These are phyloP conservation scores for Troglohyphantes excavatus DNA, from an alignment of 2,888 invertebrate species.

Conservation along the genomic window DNA sequence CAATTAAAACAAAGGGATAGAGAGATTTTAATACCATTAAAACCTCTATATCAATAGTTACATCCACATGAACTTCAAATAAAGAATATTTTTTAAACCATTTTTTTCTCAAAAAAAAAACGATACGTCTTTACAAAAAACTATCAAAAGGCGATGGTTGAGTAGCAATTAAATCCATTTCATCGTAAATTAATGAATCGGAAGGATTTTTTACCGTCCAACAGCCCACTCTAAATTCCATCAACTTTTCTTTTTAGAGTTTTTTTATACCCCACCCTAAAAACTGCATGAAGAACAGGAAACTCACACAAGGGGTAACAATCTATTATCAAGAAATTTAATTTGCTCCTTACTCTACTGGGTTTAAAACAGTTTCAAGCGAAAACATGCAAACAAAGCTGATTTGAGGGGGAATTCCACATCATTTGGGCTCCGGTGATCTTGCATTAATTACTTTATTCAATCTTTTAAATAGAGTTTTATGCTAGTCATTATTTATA, in stretches of 20 bases:
- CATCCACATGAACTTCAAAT: too few relatives aligned
- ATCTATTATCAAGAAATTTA: slow-evolving; percentile 59
- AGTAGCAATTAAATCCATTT: slow-evolving; percentile 73
- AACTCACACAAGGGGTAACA: slow-evolving; percentile 30
- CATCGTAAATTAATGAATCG: slow-evolving; percentile 71
- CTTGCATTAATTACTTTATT: slow-evolving; percentile 41
- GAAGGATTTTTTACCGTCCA: slow-evolving; percentile 40
- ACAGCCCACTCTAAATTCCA: slow-evolving; percentile 55
- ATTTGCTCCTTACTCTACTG: slow-evolving; percentile 31
- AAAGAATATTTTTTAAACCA: too few relatives aligned
- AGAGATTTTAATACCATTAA: too few relatives aligned
- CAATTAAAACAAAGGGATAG: too few relatives aligned
- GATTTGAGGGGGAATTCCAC: slow-evolving; percentile 11
- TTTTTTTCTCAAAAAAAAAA: too few relatives aligned
- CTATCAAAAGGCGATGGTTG: slow-evolving; percentile 5
- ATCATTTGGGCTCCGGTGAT: not conserved
- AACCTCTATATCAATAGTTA: too few relatives aligned
- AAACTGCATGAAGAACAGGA: slow-evolving; percentile 4
- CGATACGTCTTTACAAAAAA: too few relatives aligned
- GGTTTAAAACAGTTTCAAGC: slow-evolving; percentile 19
- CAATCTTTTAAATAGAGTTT: slow-evolving; percentile 18
- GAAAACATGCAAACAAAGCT: slow-evolving; percentile 27
- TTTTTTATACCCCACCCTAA: slow-evolving; percentile 8
- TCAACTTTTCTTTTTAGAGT: slow-evolving; percentile 43
- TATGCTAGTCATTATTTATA: not conserved